These are phyloP conservation scores for Cecropterus lyciades DNA, from an alignment of 1,140 invertebrate species.

Conservation along the genomic window DNA sequence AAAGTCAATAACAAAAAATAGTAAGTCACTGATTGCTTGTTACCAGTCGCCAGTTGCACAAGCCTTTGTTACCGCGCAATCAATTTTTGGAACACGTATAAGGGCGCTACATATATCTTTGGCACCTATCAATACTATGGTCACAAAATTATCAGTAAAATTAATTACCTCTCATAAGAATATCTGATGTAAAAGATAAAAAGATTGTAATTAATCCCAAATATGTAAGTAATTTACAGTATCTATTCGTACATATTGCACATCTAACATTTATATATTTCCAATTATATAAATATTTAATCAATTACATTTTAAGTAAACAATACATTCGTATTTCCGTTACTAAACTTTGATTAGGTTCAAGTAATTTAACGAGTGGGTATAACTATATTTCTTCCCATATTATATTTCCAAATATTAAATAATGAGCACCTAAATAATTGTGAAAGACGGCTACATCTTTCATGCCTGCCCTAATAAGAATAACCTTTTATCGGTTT, in stretches of 20 bases:
- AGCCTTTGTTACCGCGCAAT: not conserved
- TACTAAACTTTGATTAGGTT: not conserved
- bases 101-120: constrained; percentile 24
- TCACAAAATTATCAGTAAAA: constrained; percentile 28
- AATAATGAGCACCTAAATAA: constrained; percentile 31
- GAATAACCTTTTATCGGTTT: constrained; percentile 20
- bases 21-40: not conserved
- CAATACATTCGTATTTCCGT: constrained; percentile 15
- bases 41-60: constrained; percentile 4
- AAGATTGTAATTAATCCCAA: constrained; percentile 2
- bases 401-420: constrained; percentile 16
- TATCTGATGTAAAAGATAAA: constrained; percentile 7
- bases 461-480: constrained; percentile 13
- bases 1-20: no score
- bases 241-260: constrained; percentile 19
- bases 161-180: constrained; percentile 14
- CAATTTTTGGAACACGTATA: constrained; percentile 30
- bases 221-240: constrained; percentile 15
- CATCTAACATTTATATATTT: constrained; percentile 32
- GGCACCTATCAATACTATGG: constrained; percentile 31
- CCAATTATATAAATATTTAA: constrained; percentile 17
- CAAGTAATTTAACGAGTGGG: no score
- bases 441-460: constrained; percentile 21
- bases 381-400: not conserved
- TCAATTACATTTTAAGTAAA: constrained; percentile 14